Percentiles rank a stretch among this genome's conserved stretches.
phyloP scores from a whole-genome alignment of 2,797 vertebrate species.

The Ibycter americanus region DNA sequence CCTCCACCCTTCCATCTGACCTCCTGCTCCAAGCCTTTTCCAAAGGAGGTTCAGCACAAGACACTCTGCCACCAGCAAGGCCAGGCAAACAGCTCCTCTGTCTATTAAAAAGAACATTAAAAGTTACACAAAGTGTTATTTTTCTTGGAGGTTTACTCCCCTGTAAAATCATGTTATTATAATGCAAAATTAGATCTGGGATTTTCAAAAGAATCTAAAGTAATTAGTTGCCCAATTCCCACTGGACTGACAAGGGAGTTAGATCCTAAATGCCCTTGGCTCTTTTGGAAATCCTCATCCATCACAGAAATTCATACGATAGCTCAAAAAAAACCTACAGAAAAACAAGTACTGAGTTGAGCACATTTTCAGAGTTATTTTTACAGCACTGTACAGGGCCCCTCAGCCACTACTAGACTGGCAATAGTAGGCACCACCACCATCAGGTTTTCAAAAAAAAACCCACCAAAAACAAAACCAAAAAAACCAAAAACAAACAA shows the following conservation, averaged over 20 bases:
- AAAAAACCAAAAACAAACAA: too few relatives aligned
- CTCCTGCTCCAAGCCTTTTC: background rate
- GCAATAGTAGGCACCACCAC: background rate
- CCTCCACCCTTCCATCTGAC: background rate
- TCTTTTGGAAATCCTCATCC: background rate
- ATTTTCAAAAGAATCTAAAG: conserved; percentile 36
- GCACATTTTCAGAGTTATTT: background rate
- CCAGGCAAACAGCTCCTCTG: background rate
- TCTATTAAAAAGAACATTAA: background rate
- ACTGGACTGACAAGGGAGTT: background rate
- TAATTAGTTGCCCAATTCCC: conserved; percentile 33
- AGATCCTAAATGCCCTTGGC: conserved; percentile 24
- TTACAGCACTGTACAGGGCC: background rate
- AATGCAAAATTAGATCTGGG: conserved; percentile 45
- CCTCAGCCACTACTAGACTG: background rate
- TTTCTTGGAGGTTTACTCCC: background rate
- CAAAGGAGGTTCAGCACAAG: background rate
- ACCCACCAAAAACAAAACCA: too few relatives aligned
- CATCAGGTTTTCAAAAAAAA: background rate
- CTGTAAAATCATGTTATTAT: background rate
- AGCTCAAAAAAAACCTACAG: background rate
- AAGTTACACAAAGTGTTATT: background rate
- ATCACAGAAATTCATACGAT: background rate
- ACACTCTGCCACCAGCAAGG: accelerated
- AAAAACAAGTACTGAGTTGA: background rate